A percentile compares a stretch with the other conserved stretches of the same genome.
Conservation (phyloP, 2,888 invertebrate species). For the Watsonalla binaria region DNA sequence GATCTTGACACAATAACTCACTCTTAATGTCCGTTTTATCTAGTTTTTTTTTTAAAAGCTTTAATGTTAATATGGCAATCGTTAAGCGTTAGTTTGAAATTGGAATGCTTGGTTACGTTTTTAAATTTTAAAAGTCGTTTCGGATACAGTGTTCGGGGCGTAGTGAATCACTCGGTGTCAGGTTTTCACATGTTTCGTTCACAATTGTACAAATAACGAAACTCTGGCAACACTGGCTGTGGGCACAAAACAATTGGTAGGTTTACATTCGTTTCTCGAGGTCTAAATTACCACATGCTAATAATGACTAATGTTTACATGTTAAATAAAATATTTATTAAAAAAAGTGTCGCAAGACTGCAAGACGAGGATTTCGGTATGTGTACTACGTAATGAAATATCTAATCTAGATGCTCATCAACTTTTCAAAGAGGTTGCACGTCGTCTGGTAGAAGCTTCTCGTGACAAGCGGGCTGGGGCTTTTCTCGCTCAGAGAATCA, state of each 20-base stretch:
- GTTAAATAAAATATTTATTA: constrained; percentile 5
- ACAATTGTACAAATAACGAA: constrained; percentile 68
- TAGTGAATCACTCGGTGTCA: constrained; percentile 43
- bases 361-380: constrained; percentile 33
- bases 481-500: too few species aligned
- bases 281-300: constrained; percentile 43
- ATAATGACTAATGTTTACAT: constrained; percentile 45
- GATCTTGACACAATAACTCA: constrained; percentile 66
- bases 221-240: constrained; percentile 45
- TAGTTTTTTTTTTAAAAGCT: constrained; percentile 19
- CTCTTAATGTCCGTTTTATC: constrained; percentile 15
- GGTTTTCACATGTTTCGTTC: constrained; percentile 53
- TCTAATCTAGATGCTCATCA: too few species aligned
- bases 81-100: constrained; percentile 55
- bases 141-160: constrained; percentile 32
- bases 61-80: constrained; percentile 71
- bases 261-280: constrained; percentile 47
- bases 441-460: too few species aligned
- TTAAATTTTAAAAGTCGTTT: constrained; percentile 38
- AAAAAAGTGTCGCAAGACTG: background rate
- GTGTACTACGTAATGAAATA: constrained; percentile 16
- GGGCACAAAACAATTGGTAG: constrained; percentile 47
- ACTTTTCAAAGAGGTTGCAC: too few species aligned
- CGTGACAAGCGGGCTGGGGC: too few species aligned
- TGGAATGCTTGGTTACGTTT: constrained; percentile 66